Evolutionary conservation across 2,797 vertebrate species (phyloP), one percentile per base, ranked within the genome.

Genomic region (Cynopterus sphinx): DNA sequence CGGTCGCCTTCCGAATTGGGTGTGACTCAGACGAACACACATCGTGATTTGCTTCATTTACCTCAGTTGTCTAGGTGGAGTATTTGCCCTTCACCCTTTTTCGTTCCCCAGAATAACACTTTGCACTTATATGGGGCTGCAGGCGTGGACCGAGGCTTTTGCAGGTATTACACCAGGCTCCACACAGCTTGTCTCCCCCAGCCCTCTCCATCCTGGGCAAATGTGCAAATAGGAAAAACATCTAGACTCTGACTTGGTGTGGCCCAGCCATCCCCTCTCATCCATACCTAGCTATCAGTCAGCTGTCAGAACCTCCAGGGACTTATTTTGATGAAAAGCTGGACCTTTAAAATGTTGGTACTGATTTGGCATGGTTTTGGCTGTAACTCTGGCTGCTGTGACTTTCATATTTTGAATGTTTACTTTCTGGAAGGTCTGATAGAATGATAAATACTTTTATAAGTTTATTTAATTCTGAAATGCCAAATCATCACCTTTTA

Each of bases 381-480:
- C 61, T 43, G 6, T 79, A 36, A 10, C 95, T 91, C 68, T 79
- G n/a, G 51, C 28, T 92, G 9, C 68, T 65, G 1, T 95, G 81
- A 71, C 49, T 81, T 95, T 94, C 22, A 88, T 13, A 31, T 61
- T 96, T 95, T 96, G 33, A 90, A 71, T 93, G 36, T 86, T 87
- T 95, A 63, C 59, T 93, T 89, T 73, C 57, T 95, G 55, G 65
- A 96, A 84, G 41, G 26, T 55, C 46, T 85, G 74, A 73, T 57
- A 89, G 65, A 71, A 92, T 92, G 74, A 16, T 49, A 49, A 92
- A 86, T 84, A 77, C 53, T n/a, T 85, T 71, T 81, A 12, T 77
- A 59, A 63, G 57, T 91, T 75, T 74, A 57, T 87, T 53, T 57
- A 87, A 77, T 77, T 73, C 41, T 63, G 59, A 79, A 78, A 75